Base-by-base conservation (phyloP, 2,888 invertebrate species). In the Linnaemya tessellans region DNA sequence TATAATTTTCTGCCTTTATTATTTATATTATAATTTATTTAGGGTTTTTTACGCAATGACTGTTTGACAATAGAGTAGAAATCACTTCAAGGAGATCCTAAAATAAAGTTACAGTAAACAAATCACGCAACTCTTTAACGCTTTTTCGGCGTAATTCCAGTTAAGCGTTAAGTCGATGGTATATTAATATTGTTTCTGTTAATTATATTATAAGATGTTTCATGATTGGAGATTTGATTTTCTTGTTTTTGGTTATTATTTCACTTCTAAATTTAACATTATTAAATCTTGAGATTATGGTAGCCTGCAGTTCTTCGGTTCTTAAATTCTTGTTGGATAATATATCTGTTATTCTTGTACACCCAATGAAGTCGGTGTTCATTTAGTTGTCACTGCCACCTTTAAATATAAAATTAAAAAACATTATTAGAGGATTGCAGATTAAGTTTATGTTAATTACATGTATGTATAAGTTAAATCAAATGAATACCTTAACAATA, bases 1-100 rank as follows among this genome's bases (percentile, higher is more conserved):
- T 65, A 25, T 68, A 54, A 10, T 93, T 2, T 88, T 94, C 94
- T 49, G 20, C n/a, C n/a, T n/a, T n/a, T n/a, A n/a, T n/a, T n/a
- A n/a, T 54, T 54, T 8, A 13, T 65, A 46, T 22, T 79, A 15
- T 22, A 13, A 15, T 54, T 65, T 51, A 56, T 30, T 54, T 10
- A 18, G 22, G 67, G 60, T 64, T 70, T 41, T 54, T 68, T 49
- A 67, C 18, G 2, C 25, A 60, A 46, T 13, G 30, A 58, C 18
- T 58, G 7, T 9, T 20, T 18, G 46, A 35, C 15, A 60, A 58
- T 43, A 9, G n/a, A 25, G 11, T 64, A 56, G 25, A 81, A 82
- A 85, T 80, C 70, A 85, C 79, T 71, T 67, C 30, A 71, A 58
- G 82, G 84, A 85, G 79, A 82, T 85, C 79, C 60, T 80, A 75